Conservation (phyloP, 2,797 vertebrate genomes). For the Epinephelus coioides region DNA sequence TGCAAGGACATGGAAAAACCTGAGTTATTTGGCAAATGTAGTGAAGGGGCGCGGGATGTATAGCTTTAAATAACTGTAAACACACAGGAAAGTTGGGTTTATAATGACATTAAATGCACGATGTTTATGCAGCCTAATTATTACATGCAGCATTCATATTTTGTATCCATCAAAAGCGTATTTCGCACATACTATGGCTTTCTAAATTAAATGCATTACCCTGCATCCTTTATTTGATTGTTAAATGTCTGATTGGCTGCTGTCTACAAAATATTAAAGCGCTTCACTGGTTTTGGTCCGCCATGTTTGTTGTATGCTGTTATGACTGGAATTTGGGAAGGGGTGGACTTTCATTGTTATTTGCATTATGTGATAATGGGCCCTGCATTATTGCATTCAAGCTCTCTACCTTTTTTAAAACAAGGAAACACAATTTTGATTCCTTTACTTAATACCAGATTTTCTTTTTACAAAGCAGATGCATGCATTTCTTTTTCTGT, state of each 20-base stretch:
- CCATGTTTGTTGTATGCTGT: conserved; percentile 72
- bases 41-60: conserved; percentile 33
- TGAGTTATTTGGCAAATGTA: conserved; percentile 50
- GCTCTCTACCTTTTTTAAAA: not conserved
- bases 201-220: not conserved
- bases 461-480: not conserved
- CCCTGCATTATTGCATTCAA: not conserved
- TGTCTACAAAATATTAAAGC: conserved; percentile 59
- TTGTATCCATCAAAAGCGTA: not conserved
- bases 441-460: not conserved
- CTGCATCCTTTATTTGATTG: conserved; percentile 7
- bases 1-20: conserved; percentile 78
- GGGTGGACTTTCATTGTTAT: conserved; percentile 33
- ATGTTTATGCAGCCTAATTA: not conserved
- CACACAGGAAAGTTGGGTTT: conserved; percentile 17
- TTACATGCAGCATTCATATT: not conserved
- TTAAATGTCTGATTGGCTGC: conserved; percentile 5
- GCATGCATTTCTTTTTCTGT: conserved; percentile 24
- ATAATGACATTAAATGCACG: not conserved
- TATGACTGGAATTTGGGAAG: conserved; percentile 35
- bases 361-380: conserved; percentile 17
- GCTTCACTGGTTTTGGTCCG: conserved; percentile 51
- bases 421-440: not conserved
- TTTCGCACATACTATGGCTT: not conserved
- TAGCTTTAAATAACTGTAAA: not conserved